These are phyloP conservation scores for Xiphophorus couchianus DNA, from an alignment of 2,113 vertebrate species.

Conservation along the genomic window DNA sequence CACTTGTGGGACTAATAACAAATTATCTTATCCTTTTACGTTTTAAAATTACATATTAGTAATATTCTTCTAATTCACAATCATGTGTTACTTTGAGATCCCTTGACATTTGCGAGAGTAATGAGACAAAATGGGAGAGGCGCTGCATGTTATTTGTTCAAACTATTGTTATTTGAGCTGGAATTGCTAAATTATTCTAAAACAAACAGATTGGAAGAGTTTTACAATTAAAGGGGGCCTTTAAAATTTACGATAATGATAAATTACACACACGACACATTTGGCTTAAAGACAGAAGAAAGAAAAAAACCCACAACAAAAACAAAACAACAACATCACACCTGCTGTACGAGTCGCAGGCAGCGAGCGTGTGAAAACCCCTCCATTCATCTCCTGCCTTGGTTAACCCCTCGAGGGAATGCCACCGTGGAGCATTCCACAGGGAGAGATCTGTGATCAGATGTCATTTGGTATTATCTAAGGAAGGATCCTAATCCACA, in stretches of 20 bases:
- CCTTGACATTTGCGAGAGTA: too few relatives aligned
- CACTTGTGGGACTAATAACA: too few relatives aligned
- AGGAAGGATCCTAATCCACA: constrained; percentile 78
- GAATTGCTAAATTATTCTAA: background rate
- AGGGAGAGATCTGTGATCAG: constrained; percentile 79
- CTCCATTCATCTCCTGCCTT: constrained; percentile 73
- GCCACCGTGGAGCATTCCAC: constrained; percentile 71
- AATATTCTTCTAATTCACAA: too few relatives aligned
- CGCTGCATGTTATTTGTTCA: background rate
- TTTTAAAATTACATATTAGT: too few relatives aligned
- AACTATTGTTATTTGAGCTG: too few relatives aligned
- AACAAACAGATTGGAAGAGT: background rate
- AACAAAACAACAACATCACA: constrained; percentile 66
- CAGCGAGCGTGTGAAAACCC: constrained; percentile 74
- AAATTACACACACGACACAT: constrained; percentile 20
- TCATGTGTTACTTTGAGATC: too few relatives aligned
- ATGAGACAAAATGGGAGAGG: too few relatives aligned
- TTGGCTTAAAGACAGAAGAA: constrained; percentile 24
- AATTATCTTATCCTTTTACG: too few relatives aligned
- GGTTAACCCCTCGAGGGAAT: constrained; percentile 78
- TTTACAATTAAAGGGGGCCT: background rate
- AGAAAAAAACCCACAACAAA: constrained; percentile 13
- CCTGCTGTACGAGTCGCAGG: constrained; percentile 77
- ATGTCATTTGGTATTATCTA: constrained; percentile 81
- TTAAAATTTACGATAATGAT: background rate